Evolutionary conservation across 2,797 vertebrate genomes (phyloP), one percentile per base, ranked within the genome.

Genomic region (Spheniscus humboldti): DNA sequence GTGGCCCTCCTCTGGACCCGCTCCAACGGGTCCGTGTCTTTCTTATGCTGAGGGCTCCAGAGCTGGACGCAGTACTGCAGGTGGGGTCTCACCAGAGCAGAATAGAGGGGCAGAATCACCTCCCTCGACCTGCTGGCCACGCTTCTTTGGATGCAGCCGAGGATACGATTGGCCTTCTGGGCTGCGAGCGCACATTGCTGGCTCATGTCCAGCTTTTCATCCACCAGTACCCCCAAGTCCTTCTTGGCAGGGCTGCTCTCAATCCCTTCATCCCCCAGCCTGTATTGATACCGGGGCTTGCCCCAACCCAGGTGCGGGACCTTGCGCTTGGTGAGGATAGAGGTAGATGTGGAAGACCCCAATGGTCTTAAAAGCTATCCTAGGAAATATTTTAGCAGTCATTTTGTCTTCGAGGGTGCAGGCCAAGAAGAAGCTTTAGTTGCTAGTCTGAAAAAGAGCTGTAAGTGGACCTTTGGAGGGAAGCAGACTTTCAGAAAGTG

Each of bases 111-210:
- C 14, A 59, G n/a, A 35, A 59, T 35, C 57, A 5, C 57, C 15
- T 25, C n/a, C 57, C n/a, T 24, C 7, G 3, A 10, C n/a, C n/a
- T 25, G 57, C n/a, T 59, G 57, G 23, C n/a, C 57, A 35, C 3
- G 10, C 14, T 35, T 5, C 22, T 35, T 7, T 3, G 24, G 57
- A 59, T 17, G 33, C 57, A 35, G 22, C n/a, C 57, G n/a, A 59
- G 56, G 56, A 16, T 23, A 23, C 4, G 1, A 10, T 17, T 59
- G n/a, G n/a, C 23, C 7, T 59, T 25, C 57, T 25, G 57, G 15
- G 23, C 31, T 57, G 55, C 0, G 2, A n/a, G 55, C 2, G 2
- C 31, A 23, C 33, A 2, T n/a, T 57, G 55, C 4, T 4, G 8
- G 33, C 6, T 57, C 55, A n/a, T n/a, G 55, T 57, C 31, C 55